Conservation (phyloP, 2,113 vertebrate genomes). For the Bubo scandiacus region DNA sequence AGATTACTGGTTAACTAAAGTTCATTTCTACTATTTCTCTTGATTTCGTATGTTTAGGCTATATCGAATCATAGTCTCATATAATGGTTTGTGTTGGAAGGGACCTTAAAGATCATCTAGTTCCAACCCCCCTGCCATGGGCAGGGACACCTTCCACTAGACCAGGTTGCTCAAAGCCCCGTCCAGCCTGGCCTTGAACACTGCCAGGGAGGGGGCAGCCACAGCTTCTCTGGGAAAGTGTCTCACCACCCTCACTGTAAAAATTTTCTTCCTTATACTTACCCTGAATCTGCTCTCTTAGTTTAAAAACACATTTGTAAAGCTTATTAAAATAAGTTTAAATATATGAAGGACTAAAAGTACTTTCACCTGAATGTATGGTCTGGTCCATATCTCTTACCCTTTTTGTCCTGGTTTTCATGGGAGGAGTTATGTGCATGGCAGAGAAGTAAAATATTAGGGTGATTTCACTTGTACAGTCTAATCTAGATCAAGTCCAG, state of each 20-base stretch:
- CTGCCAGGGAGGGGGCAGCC: neutral
- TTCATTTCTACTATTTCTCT: neutral
- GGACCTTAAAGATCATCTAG: neutral
- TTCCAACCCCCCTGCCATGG: neutral
- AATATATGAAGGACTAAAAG: neutral
- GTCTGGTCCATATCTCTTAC: neutral
- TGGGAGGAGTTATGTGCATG: too few relatives aligned
- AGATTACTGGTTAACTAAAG: neutral
- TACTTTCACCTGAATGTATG: neutral
- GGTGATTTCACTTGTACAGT: neutral
- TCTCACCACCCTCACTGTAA: neutral
- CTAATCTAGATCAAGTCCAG: neutral
- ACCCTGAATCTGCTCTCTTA: neutral
- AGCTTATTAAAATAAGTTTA: neutral
- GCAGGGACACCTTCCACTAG: neutral
- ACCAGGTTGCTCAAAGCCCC: neutral
- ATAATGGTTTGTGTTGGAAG: neutral
- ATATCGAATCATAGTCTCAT: neutral
- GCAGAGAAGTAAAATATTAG: neutral
- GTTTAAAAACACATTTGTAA: neutral
- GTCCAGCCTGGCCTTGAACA: neutral
- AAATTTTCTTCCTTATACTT: neutral
- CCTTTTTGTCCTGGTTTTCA: neutral
- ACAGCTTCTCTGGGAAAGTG: neutral
- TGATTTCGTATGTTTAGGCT: neutral